These are phyloP conservation scores for Apodemus sylvaticus DNA, from an alignment of 2,113 vertebrate species.

Conservation along the genomic window DNA sequence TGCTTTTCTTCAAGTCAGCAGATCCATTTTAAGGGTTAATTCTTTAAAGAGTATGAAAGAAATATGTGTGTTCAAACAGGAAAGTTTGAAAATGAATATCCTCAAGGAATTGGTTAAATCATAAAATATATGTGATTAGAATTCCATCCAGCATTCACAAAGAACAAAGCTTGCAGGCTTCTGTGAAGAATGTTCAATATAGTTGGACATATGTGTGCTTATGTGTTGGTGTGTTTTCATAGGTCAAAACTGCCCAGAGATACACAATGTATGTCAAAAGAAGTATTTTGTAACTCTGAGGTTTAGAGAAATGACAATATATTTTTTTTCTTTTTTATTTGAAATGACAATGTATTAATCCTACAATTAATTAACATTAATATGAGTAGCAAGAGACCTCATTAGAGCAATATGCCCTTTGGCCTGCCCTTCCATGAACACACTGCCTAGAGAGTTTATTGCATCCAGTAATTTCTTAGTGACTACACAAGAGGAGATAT, in stretches of 20 bases:
- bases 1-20: constrained; percentile 18
- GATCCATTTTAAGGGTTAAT: background rate
- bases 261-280: background rate
- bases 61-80: background rate
- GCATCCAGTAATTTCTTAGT: constrained; percentile 33
- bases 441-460: background rate
- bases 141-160: constrained; percentile 15
- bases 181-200: background rate
- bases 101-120: background rate
- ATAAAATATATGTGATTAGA: background rate
- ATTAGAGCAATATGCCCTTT: background rate
- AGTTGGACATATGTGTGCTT: background rate
- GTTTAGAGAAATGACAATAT: background rate
- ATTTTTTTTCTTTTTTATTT: too few relatives aligned
- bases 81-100: constrained; percentile 31
- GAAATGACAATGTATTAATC: background rate
- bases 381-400: constrained; percentile 29
- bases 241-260: background rate
- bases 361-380: constrained; percentile 55
- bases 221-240: background rate
- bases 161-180: background rate
- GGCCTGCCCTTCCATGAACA: constrained; percentile 2
- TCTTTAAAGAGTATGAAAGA: background rate
- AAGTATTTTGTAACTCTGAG: background rate
- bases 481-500: background rate